Evolutionary conservation across 2,888 invertebrate species (phyloP).

Genomic region (Trichogramma evanescens): DNA sequence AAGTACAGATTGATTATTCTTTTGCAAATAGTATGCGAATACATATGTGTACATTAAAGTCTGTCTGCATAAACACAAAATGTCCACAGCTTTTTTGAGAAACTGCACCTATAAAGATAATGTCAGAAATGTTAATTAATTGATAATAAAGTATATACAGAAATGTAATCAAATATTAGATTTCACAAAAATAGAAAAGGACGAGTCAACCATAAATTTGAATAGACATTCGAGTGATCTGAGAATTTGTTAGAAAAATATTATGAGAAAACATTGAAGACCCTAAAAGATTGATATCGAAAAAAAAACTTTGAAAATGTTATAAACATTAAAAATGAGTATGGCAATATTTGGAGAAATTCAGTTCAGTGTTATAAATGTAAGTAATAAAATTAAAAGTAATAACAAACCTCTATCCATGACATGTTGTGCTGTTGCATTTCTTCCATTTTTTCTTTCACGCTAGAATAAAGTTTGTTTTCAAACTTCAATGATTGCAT

Average conservation of each 20-base stretch:
- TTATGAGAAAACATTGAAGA: not conserved
- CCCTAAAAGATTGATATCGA: not conserved
- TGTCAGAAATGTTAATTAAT: not conserved
- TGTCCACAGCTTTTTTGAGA: conserved; percentile 93
- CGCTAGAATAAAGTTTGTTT: conserved; percentile 89
- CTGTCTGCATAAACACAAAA: conserved; percentile 92
- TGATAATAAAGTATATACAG: not conserved
- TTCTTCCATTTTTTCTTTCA: conserved; percentile 98
- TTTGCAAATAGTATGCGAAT: conserved; percentile 95
- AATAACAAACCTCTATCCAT: conserved; percentile 81
- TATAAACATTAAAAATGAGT: no score
- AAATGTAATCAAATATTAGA: not conserved
- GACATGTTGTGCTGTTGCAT: conserved; percentile 99
- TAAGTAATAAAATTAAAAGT: not conserved
- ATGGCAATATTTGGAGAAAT: no score
- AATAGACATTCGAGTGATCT: not conserved
- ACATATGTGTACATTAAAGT: conserved; percentile 99
- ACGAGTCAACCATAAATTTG: not conserved
- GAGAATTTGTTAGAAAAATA: not conserved
- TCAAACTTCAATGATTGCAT: conserved; percentile 98
- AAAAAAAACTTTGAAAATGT: no score
- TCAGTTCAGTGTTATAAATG: not conserved
- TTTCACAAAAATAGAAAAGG: no score
- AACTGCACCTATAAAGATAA: conserved; percentile 74
- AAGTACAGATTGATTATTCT: conserved; percentile 97